Evolutionary conservation across 1,140 invertebrate species (phyloP), one percentile per base, ranked within the genome.

Genomic region (Pantala flavescens): DNA sequence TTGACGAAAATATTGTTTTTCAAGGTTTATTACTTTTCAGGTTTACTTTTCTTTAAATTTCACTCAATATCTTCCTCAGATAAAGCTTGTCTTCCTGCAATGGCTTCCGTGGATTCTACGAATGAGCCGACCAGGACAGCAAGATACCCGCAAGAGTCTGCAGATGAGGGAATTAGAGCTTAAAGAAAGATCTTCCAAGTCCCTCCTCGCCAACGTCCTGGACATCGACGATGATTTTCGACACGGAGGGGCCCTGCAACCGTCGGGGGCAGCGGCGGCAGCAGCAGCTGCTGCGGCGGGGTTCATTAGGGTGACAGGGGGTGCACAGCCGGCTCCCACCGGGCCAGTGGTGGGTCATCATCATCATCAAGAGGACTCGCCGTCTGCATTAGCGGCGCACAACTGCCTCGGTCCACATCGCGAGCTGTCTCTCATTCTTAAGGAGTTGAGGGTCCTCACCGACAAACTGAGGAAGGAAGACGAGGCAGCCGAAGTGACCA

Each of bases 51-150:
- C n/a, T n/a, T n/a, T n/a, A n/a, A n/a, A n/a, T n/a, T n/a, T n/a
- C n/a, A n/a, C n/a, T n/a, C n/a, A n/a, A n/a, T 24, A 2, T 72
- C 71, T 19, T 72, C 28, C 71, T 3, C 82, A 98, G 96, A 91
- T 98, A 77, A 94, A 94, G 85, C 91, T 90, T 77, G 85, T 98
- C 79, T 93, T 99, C 83, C 89, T 98, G 77, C 93, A 96, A 87
- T 99, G 96, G 95, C 86, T 98, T 80, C 96, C 97, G 71, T 97
- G 94, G 91, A 88, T 98, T 73, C 86, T 99, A 76, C 87, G 95
- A 72, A 98, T 98, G 94, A 90, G 90, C 80, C 89, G 96, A 79
- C 97, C 97, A 24, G 94, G 95, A 72, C 88, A 90, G 79, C 87
- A 88, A 79, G 81, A 82, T 14, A 73, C 79, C 10, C 83, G 88